Conservation (phyloP, 1,140 invertebrate species). For the Cotesia chilonis region DNA sequence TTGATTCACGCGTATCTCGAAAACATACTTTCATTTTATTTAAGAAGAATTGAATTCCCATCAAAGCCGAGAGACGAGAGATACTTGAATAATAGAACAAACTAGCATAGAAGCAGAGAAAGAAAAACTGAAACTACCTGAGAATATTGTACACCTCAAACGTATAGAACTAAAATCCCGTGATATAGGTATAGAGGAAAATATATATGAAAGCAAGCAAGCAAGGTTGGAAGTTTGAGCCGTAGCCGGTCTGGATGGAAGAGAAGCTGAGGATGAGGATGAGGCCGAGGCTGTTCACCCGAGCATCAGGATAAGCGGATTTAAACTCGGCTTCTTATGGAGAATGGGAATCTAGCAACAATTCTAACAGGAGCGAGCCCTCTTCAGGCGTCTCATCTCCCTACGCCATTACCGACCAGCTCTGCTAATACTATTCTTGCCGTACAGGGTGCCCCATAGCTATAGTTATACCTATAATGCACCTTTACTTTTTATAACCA, state of each 20-base stretch:
- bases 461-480: no score
- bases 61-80: not conserved
- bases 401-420: not conserved
- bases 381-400: not conserved
- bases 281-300: slow-evolving; percentile 14
- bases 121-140: slow-evolving; percentile 16
- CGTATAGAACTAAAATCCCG: slow-evolving; percentile 27
- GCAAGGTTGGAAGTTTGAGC: no score
- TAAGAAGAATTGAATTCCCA: slow-evolving; percentile 26
- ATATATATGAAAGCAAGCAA: no score
- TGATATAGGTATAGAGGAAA: slow-evolving; percentile 21
- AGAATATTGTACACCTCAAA: slow-evolving; percentile 6
- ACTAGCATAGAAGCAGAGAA: no score
- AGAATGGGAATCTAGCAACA: slow-evolving; percentile 14
- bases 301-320: slow-evolving; percentile 34
- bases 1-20: slow-evolving; percentile 34
- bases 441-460: no score
- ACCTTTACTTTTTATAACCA: not conserved
- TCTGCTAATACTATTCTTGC: no score
- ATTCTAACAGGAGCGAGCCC: slow-evolving; percentile 1
- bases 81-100: slow-evolving; percentile 18
- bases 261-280: not conserved
- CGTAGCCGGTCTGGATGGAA: no score
- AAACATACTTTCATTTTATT: slow-evolving; percentile 33
- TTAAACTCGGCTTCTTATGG: slow-evolving; percentile 32